Conservation (phyloP, 2,113 vertebrate species). For the Brienomyrus longianalis region DNA sequence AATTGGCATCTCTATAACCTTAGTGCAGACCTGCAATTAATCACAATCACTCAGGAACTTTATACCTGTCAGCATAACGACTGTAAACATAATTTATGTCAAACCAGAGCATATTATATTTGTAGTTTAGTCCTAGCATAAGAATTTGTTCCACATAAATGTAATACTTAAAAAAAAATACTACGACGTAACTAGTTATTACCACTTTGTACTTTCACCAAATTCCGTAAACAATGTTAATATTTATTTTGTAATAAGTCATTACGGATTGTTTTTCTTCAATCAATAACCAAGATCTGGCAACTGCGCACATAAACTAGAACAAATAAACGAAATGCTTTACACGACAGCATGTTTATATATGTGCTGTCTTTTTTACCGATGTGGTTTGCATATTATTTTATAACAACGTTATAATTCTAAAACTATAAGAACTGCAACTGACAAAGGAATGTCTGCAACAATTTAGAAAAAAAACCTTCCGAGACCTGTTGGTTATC, state of each 20-base stretch:
- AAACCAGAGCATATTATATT: neutral
- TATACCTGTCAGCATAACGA: neutral
- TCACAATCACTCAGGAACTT: neutral
- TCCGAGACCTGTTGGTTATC: neutral
- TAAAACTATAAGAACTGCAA: neutral
- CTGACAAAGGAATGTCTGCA: neutral
- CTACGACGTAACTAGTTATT: neutral
- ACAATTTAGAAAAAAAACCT: neutral
- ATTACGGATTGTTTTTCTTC: neutral
- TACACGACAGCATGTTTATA: neutral
- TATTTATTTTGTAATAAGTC: neutral
- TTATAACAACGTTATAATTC: neutral
- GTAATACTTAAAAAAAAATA: neutral
- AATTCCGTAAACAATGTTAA: neutral
- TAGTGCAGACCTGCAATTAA: neutral
- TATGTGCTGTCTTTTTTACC: neutral
- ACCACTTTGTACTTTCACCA: neutral
- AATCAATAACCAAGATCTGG: neutral
- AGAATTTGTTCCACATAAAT: neutral
- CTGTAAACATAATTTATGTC: neutral
- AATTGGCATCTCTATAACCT: neutral
- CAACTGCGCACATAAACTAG: neutral
- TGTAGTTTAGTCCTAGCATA: neutral
- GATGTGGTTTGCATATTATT: neutral
- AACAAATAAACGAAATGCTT: neutral